Evolutionary conservation across 1,140 invertebrate genomes (phyloP).

Genomic region (Ceratosolen fusciceps): DNA sequence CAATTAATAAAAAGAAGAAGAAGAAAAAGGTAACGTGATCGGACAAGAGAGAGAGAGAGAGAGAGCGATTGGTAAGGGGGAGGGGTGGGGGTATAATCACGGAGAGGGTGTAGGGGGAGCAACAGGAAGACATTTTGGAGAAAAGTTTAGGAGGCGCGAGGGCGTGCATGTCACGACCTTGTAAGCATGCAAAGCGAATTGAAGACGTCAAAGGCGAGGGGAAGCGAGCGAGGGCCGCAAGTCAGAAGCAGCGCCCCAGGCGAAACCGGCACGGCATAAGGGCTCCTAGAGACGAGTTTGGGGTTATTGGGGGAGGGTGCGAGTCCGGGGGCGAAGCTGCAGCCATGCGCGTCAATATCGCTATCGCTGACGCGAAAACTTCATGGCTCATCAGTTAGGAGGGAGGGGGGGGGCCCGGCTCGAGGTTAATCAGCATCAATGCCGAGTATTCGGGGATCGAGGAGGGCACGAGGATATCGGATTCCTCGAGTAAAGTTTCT

Average conservation of each 20-base stretch:
- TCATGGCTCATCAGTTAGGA: constrained; percentile 7
- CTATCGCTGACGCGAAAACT: constrained; percentile 18
- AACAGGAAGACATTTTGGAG: background rate
- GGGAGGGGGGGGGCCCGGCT: background rate
- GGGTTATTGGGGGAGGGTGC: too few relatives aligned
- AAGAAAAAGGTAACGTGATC: too few relatives aligned
- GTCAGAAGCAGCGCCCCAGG: background rate
- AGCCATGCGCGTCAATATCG: background rate
- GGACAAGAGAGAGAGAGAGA: too few relatives aligned
- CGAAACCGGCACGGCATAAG: background rate
- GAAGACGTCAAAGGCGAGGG: background rate
- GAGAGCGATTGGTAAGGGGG: too few relatives aligned
- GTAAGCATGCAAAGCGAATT: constrained; percentile 3
- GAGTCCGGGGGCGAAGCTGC: background rate
- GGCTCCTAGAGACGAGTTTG: constrained; percentile 11
- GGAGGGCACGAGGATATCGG: background rate
- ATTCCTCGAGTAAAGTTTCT: constrained; percentile 9
- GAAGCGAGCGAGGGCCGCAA: background rate
- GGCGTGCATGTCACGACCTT: background rate
- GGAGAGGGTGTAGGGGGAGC: background rate
- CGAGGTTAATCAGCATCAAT: constrained; percentile 34
- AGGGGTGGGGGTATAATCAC: too few relatives aligned
- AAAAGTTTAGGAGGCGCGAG: background rate
- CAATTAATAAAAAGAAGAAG: too few relatives aligned
- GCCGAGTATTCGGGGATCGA: background rate